These are phyloP conservation scores for Caenorhabditis sp. DNA, from an alignment of 2,888 invertebrate species.

Conservation along the genomic window DNA sequence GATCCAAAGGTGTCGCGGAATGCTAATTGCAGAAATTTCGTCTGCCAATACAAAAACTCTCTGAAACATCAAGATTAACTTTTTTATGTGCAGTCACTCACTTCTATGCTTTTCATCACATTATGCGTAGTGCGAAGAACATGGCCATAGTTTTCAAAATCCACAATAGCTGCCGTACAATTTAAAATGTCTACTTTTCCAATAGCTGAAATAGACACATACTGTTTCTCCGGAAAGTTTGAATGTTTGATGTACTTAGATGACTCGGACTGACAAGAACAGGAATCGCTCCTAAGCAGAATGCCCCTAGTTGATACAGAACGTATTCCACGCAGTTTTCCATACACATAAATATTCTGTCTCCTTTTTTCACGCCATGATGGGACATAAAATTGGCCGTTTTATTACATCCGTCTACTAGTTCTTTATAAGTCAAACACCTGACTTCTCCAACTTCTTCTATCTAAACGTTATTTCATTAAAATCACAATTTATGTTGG, in stretches of 20 bases:
- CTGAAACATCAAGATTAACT: constrained; percentile 10
- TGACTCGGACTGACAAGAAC: constrained; percentile 59
- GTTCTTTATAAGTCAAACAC: constrained; percentile 59
- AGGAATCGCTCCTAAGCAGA: constrained; percentile 56
- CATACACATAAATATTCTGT: constrained; percentile 57
- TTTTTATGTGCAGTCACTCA: no score
- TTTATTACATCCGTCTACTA: constrained; percentile 42
- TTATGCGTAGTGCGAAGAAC: constrained; percentile 37
- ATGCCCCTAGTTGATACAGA: constrained; percentile 52
- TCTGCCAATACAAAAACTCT: constrained; percentile 59
- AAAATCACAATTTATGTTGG: background rate
- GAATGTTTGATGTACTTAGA: constrained; percentile 46
- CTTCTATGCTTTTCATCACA: constrained; percentile 19
- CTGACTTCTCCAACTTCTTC: constrained; percentile 61
- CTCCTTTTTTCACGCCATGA: constrained; percentile 54
- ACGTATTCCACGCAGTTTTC: constrained; percentile 62
- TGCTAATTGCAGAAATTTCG: constrained; percentile 48
- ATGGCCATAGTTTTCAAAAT: constrained; percentile 58
- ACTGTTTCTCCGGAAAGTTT: background rate
- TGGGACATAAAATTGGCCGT: constrained; percentile 60
- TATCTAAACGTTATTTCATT: constrained; percentile 28
- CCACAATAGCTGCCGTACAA: constrained; percentile 51
- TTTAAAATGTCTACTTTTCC: no score
- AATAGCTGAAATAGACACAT: no score
- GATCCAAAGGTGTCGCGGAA: constrained; percentile 58